Percentiles rank a stretch among this genome's conserved stretches.
Evolutionary conservation across 1,140 invertebrate species (phyloP).

Genomic region (Arion vulgaris): DNA sequence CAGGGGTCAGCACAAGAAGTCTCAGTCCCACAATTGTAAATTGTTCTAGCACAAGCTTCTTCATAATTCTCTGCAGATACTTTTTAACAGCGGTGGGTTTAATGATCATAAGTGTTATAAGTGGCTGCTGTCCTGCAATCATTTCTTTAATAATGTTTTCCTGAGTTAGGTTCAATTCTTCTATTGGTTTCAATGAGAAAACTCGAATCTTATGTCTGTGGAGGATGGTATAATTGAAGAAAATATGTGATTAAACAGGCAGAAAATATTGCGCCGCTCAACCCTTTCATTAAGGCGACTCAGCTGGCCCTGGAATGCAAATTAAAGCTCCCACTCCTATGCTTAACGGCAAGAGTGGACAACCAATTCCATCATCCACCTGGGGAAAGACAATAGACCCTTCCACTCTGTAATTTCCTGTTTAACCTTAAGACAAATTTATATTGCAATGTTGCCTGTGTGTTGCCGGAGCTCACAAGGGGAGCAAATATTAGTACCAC

Average conservation of each 20-base stretch:
- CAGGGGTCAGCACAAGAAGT: conserved; percentile 43
- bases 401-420: too few relatives aligned
- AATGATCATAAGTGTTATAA: conserved; percentile 63
- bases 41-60: conserved; percentile 61
- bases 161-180: conserved; percentile 38
- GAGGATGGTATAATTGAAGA: background rate
- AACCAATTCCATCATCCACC: too few relatives aligned
- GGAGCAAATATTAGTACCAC: too few relatives aligned
- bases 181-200: conserved; percentile 8
- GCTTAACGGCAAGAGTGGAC: too few relatives aligned
- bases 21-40: conserved; percentile 62
- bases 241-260: background rate
- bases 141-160: conserved; percentile 64
- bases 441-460: too few relatives aligned
- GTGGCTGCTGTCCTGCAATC: conserved; percentile 56
- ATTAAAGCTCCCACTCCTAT: too few relatives aligned
- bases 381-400: too few relatives aligned
- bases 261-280: too few relatives aligned
- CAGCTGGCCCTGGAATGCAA: too few relatives aligned
- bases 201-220: background rate
- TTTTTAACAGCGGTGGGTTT: conserved; percentile 61
- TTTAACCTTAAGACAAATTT: too few relatives aligned
- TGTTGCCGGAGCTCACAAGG: too few relatives aligned
- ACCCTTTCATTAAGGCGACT: too few relatives aligned
- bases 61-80: conserved; percentile 62